Conservation (phyloP, 2,113 vertebrate genomes). For the Falcunculus frontatus region DNA sequence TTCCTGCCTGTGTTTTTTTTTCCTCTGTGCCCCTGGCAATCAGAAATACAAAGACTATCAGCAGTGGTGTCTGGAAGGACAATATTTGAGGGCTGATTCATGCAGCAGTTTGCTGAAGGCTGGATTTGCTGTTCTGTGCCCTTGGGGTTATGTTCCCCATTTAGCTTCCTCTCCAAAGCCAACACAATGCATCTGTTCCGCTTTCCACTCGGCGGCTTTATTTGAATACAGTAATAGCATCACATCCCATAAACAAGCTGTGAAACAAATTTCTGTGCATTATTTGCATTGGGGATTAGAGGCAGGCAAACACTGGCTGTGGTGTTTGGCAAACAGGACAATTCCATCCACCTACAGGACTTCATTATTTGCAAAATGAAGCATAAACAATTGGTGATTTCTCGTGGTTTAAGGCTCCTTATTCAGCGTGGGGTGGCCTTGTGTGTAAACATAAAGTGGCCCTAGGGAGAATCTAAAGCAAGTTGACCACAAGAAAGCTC, state of each 20-base stretch:
- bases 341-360: not conserved
- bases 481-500: not conserved
- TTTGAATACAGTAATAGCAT: not conserved
- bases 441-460: not conserved
- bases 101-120: not conserved
- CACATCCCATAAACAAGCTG: not conserved
- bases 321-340: not conserved
- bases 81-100: slow-evolving; percentile 19
- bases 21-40: not conserved
- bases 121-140: slow-evolving; percentile 21
- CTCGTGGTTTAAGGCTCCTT: not conserved
- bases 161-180: not conserved
- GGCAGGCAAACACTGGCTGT: not conserved
- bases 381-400: not conserved
- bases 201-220: not conserved
- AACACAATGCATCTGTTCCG: not conserved
- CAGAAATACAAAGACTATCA: not conserved
- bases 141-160: slow-evolving; percentile 14
- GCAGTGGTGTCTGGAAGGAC: not conserved
- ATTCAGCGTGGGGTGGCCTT: not conserved
- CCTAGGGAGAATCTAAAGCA: not conserved
- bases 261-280: not conserved
- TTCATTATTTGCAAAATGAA: not conserved
- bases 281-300: slow-evolving; percentile 1
- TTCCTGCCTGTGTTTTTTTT: not conserved